phyloP scores from a whole-genome alignment of 1,140 invertebrate species.

The Drosophila athabasca region DNA sequence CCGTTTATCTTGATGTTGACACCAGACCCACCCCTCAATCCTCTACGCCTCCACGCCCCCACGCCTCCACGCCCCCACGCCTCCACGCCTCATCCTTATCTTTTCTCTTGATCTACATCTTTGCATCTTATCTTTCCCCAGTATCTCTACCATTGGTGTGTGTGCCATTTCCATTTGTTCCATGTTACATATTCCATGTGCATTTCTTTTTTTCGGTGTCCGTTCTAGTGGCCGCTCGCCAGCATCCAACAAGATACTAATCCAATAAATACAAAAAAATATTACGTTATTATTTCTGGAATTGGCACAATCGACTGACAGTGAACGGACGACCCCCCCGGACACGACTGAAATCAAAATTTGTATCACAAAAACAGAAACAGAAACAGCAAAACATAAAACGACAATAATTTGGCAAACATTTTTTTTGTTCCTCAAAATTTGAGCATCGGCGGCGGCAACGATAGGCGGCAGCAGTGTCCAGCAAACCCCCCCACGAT shows the following conservation, averaged over 20 bases:
- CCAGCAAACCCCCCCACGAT: background rate
- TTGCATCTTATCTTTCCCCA: background rate
- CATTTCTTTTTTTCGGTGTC: conserved; percentile 12
- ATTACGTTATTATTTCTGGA: conserved; percentile 56
- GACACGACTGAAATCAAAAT: conserved; percentile 3
- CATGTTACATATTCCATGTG: conserved; percentile 16
- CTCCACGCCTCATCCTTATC: too few relatives aligned
- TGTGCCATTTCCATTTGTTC: conserved; percentile 21
- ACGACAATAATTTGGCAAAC: conserved; percentile 6
- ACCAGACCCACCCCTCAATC: too few relatives aligned
- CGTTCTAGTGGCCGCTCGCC: conserved; percentile 59
- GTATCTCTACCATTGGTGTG: conserved; percentile 5
- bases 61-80: background rate
- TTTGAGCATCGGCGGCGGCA: conserved; percentile 46
- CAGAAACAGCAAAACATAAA: conserved; percentile 7
- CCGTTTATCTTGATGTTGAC: conserved; percentile 15
- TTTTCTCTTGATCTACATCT: conserved; percentile 4
- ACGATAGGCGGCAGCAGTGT: conserved; percentile 49
- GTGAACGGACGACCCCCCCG: background rate
- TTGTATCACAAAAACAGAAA: conserved; percentile 1
- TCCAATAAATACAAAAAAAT: background rate
- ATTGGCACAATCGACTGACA: conserved; percentile 42
- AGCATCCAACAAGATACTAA: conserved; percentile 28
- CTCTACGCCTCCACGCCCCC: background rate
- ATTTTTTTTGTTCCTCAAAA: background rate